Evolutionary conservation across 1,140 invertebrate genomes (phyloP).

Genomic region (Bombus picipes): DNA sequence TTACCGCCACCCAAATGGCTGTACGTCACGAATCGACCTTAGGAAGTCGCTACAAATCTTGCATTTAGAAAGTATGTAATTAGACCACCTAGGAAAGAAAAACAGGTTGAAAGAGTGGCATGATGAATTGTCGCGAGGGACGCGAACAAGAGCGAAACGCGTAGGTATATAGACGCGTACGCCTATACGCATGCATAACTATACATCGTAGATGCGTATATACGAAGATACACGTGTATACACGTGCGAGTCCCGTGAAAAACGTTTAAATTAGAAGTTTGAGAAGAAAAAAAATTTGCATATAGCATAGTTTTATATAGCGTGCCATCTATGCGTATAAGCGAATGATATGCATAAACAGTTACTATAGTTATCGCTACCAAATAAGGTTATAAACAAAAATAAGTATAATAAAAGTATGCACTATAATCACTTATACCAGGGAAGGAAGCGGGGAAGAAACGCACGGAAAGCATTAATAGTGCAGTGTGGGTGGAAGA

Average conservation of each 20-base stretch:
- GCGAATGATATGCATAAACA: conserved; percentile 72
- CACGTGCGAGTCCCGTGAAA: conserved; percentile 14
- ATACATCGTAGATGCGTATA: not conserved
- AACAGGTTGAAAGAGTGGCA: not conserved
- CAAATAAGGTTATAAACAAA: conserved; percentile 55
- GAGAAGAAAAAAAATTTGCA: conserved; percentile 64
- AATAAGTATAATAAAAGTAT: conserved; percentile 45
- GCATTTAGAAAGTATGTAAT: conserved; percentile 37
- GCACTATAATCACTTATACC: conserved; percentile 57
- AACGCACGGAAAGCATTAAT: conserved; percentile 10
- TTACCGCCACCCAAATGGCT: not conserved
- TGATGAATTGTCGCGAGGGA: conserved; percentile 20
- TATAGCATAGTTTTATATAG: conserved; percentile 81
- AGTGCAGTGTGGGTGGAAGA: not conserved
- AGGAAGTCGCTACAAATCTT: conserved; percentile 30
- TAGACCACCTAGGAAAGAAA: conserved; percentile 29
- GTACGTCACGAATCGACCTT: conserved; percentile 59
- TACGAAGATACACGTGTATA: not conserved
- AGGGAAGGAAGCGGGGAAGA: not conserved
- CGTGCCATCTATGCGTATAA: conserved; percentile 76
- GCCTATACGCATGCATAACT: not conserved
- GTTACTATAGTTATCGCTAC: conserved; percentile 73
- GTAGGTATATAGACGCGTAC: not conserved
- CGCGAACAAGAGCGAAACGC: conserved; percentile 32
- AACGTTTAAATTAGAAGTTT: conserved; percentile 50